A percentile compares a stretch with the other conserved stretches of the same genome.
Evolutionary conservation across 2,797 vertebrate species (phyloP).

Genomic region (Ispidina picta): DNA sequence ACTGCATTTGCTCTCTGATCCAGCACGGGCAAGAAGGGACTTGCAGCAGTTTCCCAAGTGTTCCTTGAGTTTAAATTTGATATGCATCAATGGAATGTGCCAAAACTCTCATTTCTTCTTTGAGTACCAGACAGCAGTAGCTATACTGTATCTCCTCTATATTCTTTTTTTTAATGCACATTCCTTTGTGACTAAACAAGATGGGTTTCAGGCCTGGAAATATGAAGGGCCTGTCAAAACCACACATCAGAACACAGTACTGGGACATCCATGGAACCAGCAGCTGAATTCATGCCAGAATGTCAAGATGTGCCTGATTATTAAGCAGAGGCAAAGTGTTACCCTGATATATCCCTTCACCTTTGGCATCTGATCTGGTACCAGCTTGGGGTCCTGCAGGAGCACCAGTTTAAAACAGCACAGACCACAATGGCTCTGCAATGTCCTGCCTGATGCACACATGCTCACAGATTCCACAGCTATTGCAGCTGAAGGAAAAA

Average conservation of each 20-base stretch:
- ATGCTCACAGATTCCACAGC: background rate
- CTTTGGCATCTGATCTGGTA: background rate
- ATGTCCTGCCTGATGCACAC: too few species aligned
- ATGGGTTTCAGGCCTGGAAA: background rate
- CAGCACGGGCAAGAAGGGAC: background rate
- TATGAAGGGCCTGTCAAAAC: background rate
- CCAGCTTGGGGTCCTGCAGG: background rate
- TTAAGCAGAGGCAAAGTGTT: background rate
- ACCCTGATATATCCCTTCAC: background rate
- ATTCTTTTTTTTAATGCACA: fast-evolving
- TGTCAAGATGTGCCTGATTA: background rate
- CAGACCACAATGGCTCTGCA: background rate
- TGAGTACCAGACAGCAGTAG: background rate
- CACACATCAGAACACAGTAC: background rate
- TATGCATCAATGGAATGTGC: background rate
- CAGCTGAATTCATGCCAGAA: background rate
- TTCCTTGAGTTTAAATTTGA: background rate
- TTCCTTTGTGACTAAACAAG: background rate
- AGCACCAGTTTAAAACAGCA: background rate
- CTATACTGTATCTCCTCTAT: background rate
- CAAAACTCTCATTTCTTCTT: background rate
- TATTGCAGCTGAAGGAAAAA: background rate
- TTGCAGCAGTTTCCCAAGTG: background rate
- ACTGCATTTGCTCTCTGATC: background rate
- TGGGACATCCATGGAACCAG: background rate